Evolutionary conservation across 2,113 vertebrate genomes (phyloP).

Genomic region (Sylvietta virens): DNA sequence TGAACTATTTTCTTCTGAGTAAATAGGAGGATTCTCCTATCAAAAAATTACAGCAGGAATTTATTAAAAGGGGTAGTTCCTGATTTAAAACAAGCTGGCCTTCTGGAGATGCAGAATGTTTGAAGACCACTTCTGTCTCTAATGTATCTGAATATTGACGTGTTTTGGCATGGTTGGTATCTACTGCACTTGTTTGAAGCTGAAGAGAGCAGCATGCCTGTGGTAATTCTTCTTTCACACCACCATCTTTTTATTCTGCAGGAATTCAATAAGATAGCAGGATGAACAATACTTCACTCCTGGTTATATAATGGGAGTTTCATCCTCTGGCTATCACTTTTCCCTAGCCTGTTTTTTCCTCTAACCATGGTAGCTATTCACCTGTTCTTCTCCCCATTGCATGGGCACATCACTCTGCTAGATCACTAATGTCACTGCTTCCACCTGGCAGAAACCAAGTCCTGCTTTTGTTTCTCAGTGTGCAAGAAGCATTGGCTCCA

Average conservation of each 20-base stretch:
- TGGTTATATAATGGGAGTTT: not conserved
- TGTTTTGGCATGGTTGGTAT: not conserved
- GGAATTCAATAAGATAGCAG: not conserved
- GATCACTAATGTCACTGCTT: not conserved
- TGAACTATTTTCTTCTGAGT: not conserved
- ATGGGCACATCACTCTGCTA: not conserved
- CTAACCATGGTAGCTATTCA: not conserved
- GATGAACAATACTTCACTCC: not conserved
- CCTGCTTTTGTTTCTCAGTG: not conserved
- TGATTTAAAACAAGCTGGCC: not conserved
- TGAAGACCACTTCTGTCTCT: not conserved
- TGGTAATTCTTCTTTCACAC: slow-evolving; percentile 8
- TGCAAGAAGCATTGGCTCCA: not conserved
- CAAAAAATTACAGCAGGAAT: not conserved
- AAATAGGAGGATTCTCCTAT: not conserved
- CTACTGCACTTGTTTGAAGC: not conserved
- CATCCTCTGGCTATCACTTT: not conserved
- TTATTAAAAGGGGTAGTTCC: not conserved
- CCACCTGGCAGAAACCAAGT: not conserved
- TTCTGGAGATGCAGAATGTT: slow-evolving; percentile 8
- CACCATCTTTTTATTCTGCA: not conserved
- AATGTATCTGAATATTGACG: not conserved
- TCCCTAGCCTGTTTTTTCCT: not conserved
- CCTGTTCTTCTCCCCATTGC: not conserved
- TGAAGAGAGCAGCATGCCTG: not conserved